Conservation (phyloP, 2,797 vertebrate genomes). For the Enteromius viviparus region DNA sequence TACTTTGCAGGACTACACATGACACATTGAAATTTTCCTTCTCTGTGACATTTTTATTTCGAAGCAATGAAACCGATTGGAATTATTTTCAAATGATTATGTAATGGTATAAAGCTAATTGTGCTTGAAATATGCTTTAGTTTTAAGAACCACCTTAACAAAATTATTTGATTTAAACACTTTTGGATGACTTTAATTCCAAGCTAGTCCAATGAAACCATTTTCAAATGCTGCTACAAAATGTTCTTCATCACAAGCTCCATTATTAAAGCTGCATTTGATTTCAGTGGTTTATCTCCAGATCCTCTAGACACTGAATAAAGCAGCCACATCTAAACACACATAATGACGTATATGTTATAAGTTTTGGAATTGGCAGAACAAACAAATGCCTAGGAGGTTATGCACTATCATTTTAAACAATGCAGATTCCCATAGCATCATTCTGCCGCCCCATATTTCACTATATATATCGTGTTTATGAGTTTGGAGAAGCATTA, state of each 20-base stretch:
- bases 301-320: neutral
- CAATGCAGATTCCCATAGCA: neutral
- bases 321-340: neutral
- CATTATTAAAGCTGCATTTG: neutral
- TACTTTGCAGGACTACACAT: neutral
- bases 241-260: neutral
- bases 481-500: neutral
- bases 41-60: constrained; percentile 21
- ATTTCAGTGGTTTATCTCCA: neutral
- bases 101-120: neutral
- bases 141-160: neutral
- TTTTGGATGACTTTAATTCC: neutral
- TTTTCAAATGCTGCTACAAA: neutral
- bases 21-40: neutral
- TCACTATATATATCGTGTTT: neutral
- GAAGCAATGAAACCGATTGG: neutral
- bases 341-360: neutral
- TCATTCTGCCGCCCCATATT: neutral
- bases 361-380: neutral
- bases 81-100: constrained; percentile 1
- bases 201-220: neutral
- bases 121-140: neutral
- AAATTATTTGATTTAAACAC: neutral
- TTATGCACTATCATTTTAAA: neutral
- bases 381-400: neutral